Evolutionary conservation across 1,140 invertebrate genomes (phyloP).

Genomic region (Xylocopa sonorina): DNA sequence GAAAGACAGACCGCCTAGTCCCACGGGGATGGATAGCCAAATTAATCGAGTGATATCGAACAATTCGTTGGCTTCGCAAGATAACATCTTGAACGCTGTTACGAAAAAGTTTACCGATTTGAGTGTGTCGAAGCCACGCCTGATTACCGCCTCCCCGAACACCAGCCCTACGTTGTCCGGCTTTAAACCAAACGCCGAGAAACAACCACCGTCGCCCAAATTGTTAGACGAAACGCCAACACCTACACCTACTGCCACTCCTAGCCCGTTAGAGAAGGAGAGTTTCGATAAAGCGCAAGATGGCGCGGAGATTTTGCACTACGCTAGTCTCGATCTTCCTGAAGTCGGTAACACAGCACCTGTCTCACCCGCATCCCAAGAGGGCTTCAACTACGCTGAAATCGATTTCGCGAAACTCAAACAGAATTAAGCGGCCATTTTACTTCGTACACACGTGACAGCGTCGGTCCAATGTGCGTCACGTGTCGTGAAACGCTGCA

Average conservation of each 20-base stretch:
- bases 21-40: conserved; percentile 39
- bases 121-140: conserved; percentile 69
- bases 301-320: conserved; percentile 82
- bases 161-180: conserved; percentile 75
- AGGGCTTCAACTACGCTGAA: conserved; percentile 86
- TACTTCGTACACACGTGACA: neutral
- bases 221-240: conserved; percentile 76
- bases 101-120: conserved; percentile 71
- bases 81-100: conserved; percentile 53
- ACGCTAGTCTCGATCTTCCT: conserved; percentile 86
- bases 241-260: conserved; percentile 74
- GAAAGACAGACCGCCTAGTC: conserved; percentile 72
- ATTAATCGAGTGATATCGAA: conserved; percentile 27
- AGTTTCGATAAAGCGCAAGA: conserved; percentile 77
- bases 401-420: conserved; percentile 87
- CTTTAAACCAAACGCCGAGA: conserved; percentile 69
- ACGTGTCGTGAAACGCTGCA: conserved; percentile 10
- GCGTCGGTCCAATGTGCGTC: neutral
- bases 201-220: conserved; percentile 72
- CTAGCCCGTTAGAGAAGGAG: conserved; percentile 73
- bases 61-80: conserved; percentile 46
- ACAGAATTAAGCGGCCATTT: conserved; percentile 72
- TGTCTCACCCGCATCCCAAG: conserved; percentile 78
- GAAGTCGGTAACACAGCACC: conserved; percentile 74
- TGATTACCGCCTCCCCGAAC: conserved; percentile 71